Base-by-base conservation (phyloP, 2,888 invertebrate genomes). In the Thysanoteuthis rhombus region DNA sequence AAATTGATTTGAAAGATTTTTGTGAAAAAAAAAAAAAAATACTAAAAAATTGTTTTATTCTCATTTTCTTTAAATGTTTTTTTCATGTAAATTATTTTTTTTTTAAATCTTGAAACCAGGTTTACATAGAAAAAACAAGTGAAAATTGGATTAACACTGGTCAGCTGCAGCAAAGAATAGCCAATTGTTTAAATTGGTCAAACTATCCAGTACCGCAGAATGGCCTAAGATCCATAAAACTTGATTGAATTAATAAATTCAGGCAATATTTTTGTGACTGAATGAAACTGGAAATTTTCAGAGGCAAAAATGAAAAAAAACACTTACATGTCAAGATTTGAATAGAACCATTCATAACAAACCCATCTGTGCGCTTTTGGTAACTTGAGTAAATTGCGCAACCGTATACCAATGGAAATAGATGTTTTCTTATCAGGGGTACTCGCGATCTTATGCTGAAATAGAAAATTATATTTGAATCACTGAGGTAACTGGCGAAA, bases 331-430 rank as follows among this genome's bases (percentile, higher is more conserved):
- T 99, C 99, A 95, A 99, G 98, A 96, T 99, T 99, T 95, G 99
- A 99, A 97, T 99, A 99, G 97, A 99, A 99, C 98, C 99, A 99
- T 97, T 99, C 99, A 97, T 99, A 99, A 97, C 99, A 99, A 22
- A 99, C 99, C 99, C 99, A 99, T 97, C 99, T 99, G 97, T 99
- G 99, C 10, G 99, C 99, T 97, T 99, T 99, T 0, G 99, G 99
- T 95, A 99, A 97, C 97, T 99, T 99, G 10, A 99, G 97, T 52
- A 99, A 98, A 97, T 99, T 99, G 93, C 97, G 96, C 38, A 97
- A 97, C 95, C 99, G 97, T 97, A 98, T 98, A 3, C 99, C 99
- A 95, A 99, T 98, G 96, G 98, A 98, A 96, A 99, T 99, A 0
- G 99, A 99, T 95, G 98, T 98, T 97, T 98, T 98, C 94, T 98